Base-by-base conservation (phyloP, 2,888 invertebrate genomes). In the Deilephila porcellus region DNA sequence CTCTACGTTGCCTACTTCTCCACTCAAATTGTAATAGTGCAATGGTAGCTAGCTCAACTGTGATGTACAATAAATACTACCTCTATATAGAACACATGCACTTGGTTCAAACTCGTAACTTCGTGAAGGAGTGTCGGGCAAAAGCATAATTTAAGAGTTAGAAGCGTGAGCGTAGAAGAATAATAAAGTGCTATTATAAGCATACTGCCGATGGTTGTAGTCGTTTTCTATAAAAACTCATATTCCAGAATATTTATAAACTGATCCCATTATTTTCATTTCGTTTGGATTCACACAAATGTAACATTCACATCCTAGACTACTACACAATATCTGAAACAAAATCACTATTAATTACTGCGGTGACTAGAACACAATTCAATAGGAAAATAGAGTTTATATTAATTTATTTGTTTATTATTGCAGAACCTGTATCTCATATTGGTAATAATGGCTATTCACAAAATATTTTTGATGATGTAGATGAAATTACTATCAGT, bases 221-320 rank as follows among this genome's bases (percentile, higher is more conserved):
- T 67, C 14, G 5, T 4, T 71, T 60, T 60, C 60, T 71, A 63
- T 70, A 76, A 63, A 56, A 34, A 32, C 11, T 64, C 67, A 75
- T 75, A 20, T 73, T 70, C 53, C 32, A 37, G 25, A 34, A 70
- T 73, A 80, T 81, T 83, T 82, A 88, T 88, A 90, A 91, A 91
- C 91, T 91, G 92, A 91, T 91, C 91, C 91, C 86, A 75, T 77
- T 52, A 17, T 17, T 52, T 52, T 0, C 6, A 67, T 11, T 5
- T 17, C 6, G 19, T 56, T 45, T 45, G 11, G n/a, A n/a, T 56
- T 56, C 14, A 56, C 17, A n/a, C 1, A n/a, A 6, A n/a, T n/a
- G 56, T 56, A 4, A 56, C 6, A 45, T 56, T 5, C 5, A n/a
- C 5, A 56, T 56, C 56, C 14, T n/a, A 56, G 17, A 56, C n/a